These are phyloP conservation scores for Speoplatyrhinus poulsoni DNA, from an alignment of 2,113 vertebrate genomes.

Conservation along the genomic window DNA sequence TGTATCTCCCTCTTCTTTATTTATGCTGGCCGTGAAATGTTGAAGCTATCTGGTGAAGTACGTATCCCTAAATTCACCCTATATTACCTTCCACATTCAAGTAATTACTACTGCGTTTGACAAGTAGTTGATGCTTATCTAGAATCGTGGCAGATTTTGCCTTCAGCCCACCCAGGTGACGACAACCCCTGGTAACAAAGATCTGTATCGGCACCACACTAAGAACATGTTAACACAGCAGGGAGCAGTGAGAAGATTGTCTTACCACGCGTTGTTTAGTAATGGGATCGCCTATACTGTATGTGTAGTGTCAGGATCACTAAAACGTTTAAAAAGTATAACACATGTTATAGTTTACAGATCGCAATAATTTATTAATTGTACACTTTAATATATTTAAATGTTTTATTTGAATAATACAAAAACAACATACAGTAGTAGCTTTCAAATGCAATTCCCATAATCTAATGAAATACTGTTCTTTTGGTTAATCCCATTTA, in stretches of 20 bases:
- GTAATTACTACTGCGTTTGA: constrained; percentile 20
- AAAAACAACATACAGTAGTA: constrained; percentile 22
- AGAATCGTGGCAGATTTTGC: constrained; percentile 54
- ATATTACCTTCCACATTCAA: constrained; percentile 35
- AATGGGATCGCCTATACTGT: constrained; percentile 41
- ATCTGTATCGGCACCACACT: constrained; percentile 65
- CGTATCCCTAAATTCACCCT: constrained; percentile 56
- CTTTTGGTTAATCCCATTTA: constrained; percentile 73
- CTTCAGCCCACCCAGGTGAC: constrained; percentile 65
- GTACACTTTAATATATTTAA: neutral
- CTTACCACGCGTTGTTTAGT: constrained; percentile 51
- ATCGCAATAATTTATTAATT: neutral
- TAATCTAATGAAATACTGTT: constrained; percentile 72
- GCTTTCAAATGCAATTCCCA: constrained; percentile 31
- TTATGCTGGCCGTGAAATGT: constrained; percentile 58
- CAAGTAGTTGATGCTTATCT: constrained; percentile 42
- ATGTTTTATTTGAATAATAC: neutral
- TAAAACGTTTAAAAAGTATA: constrained; percentile 18
- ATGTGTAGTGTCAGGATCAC: constrained; percentile 34
- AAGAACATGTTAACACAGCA: constrained; percentile 71
- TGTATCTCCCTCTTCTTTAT: constrained; percentile 24
- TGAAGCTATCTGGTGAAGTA: constrained; percentile 43
- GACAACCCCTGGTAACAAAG: constrained; percentile 60
- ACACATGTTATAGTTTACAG: constrained; percentile 12
- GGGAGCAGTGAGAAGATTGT: constrained; percentile 28